Percentiles rank a stretch among this genome's conserved stretches.
phyloP scores from a whole-genome alignment of 2,113 vertebrate genomes.

The Sporophila hypoxantha region DNA sequence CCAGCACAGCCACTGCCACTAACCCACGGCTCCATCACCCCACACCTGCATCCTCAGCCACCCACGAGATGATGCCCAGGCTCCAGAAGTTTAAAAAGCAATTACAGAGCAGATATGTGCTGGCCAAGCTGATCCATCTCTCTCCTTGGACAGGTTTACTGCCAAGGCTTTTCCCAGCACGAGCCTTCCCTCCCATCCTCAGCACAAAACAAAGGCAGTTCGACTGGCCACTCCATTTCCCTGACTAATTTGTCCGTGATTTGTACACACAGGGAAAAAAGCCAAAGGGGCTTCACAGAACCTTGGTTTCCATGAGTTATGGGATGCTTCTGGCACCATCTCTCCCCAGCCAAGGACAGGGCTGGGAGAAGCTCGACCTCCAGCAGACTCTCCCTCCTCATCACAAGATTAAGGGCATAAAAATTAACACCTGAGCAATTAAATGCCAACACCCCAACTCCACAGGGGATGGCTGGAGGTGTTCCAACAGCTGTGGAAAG shows the following conservation, averaged over 20 bases:
- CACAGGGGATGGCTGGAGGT: neutral
- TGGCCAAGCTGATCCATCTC: neutral
- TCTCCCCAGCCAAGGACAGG: neutral
- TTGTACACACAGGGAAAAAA: neutral
- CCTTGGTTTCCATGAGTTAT: neutral
- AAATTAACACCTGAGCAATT: neutral
- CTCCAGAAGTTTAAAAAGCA: constrained; percentile 10
- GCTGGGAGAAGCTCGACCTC: neutral
- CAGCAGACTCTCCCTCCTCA: neutral
- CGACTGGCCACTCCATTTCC: neutral
- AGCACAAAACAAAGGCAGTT: fast-evolving
- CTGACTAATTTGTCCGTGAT: neutral
- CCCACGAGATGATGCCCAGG: fast-evolving
- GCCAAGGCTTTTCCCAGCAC: neutral
- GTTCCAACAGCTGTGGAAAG: neutral
- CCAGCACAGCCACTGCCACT: neutral
- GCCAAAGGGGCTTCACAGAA: neutral
- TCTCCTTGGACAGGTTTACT: neutral
- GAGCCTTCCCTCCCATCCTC: neutral
- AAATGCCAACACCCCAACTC: neutral
- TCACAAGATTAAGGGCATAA: neutral
- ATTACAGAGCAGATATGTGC: neutral
- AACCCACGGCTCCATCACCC: neutral
- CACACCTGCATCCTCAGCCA: neutral
- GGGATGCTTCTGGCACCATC: neutral